Percentiles rank a stretch among this genome's conserved stretches.
These are phyloP conservation scores for Vanacampus margaritifer DNA, from an alignment of 2,113 vertebrate species.

Conservation along the genomic window DNA sequence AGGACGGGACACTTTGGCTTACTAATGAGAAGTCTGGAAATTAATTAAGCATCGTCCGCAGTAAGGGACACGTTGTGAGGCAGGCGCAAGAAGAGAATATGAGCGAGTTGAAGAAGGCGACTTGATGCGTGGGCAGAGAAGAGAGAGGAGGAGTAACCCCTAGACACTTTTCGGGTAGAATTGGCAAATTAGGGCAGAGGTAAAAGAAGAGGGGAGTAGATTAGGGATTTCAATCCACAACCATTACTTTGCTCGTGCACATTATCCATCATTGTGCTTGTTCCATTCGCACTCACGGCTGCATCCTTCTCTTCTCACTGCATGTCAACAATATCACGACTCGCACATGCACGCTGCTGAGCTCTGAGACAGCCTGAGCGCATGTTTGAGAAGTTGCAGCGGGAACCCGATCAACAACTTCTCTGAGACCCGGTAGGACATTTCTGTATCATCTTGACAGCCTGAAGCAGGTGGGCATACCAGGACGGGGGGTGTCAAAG, in stretches of 20 bases:
- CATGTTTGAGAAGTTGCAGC: constrained; percentile 32
- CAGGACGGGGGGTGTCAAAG: constrained; percentile 16
- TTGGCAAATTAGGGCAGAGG: constrained; percentile 47
- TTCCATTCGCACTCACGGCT: constrained; percentile 13
- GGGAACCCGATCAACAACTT: constrained; percentile 35
- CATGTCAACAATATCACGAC: constrained; percentile 58
- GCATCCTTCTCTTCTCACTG: constrained; percentile 26
- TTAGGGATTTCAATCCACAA: constrained; percentile 27
- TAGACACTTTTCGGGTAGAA: constrained; percentile 46
- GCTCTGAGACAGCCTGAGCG: constrained; percentile 23
- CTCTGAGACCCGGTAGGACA: constrained; percentile 53
- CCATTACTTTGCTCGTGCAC: constrained; percentile 27
- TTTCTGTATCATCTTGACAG: constrained; percentile 23
- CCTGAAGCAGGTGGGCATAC: constrained; percentile 11
- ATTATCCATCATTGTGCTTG: constrained; percentile 27
- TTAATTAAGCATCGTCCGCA: constrained; percentile 48
- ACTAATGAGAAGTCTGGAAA: constrained; percentile 56
- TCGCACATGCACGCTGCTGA: constrained; percentile 20
- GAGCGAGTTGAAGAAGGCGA: constrained; percentile 37
- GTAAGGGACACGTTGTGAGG: constrained; percentile 31
- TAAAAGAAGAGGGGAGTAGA: constrained; percentile 17
- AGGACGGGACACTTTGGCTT: constrained; percentile 56
- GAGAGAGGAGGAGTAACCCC: constrained; percentile 24
- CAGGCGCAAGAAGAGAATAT: constrained; percentile 29
- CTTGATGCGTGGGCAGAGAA: constrained; percentile 8